Evolutionary conservation across 2,113 vertebrate species (phyloP).

Genomic region (Danionella cerebrum): DNA sequence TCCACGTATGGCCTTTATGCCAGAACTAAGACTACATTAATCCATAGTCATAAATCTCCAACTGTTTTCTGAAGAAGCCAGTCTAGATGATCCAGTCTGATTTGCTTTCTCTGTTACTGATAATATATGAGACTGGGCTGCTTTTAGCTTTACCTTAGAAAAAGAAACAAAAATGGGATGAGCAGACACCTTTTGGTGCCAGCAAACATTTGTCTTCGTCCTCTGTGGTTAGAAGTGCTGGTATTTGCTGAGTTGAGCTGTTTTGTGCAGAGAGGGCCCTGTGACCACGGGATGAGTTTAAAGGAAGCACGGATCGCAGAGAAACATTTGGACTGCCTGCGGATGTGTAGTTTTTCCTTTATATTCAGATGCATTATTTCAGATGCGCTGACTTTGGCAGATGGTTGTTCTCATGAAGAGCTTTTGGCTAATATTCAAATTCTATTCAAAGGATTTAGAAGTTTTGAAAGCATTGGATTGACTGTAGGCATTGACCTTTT

Average conservation of each 20-base stretch:
- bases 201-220: slow-evolving; percentile 28
- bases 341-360: slow-evolving; percentile 6
- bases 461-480: not conserved
- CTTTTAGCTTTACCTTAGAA: not conserved
- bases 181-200: slow-evolving; percentile 2
- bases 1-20: not conserved
- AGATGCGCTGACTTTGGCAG: not conserved
- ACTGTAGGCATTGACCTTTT: not conserved
- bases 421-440: not conserved
- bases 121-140: slow-evolving; percentile 2
- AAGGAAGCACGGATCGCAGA: not conserved
- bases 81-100: not conserved
- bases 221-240: not conserved
- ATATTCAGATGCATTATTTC: not conserved
- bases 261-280: not conserved
- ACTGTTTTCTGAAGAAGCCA: slow-evolving; percentile 11
- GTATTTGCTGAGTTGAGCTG: slow-evolving; percentile 20
- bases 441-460: not conserved
- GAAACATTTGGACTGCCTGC: not conserved
- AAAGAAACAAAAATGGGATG: not conserved
- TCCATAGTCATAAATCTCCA: not conserved
- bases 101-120: not conserved
- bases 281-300: slow-evolving; percentile 4
- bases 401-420: slow-evolving; percentile 4
- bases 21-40: not conserved